Base-by-base conservation (phyloP, 2,888 invertebrate genomes). In the Cabera pusaria region DNA sequence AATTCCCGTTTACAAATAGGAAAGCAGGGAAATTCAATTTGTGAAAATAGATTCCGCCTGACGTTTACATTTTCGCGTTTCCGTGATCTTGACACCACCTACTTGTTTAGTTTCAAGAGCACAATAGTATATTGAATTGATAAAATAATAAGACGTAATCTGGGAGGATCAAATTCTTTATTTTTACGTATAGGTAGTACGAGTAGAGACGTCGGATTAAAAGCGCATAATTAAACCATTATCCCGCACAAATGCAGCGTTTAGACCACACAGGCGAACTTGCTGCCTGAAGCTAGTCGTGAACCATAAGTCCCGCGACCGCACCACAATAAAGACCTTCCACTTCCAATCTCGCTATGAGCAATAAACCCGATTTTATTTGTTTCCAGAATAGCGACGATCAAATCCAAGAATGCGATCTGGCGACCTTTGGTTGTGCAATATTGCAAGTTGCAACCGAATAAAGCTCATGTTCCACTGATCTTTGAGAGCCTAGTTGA, bases 201-300 rank as follows among this genome's bases (percentile, higher is more conserved):
- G n/a, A 43, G 32, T 28, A 19, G 43, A 43, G 31, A 44, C 31
- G 44, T 32, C 25, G 49, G 35, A 50, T 44, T 49, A 42, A 52
- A 38, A 26, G 37, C 33, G 41, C 46, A 59, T 63, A 70, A 69
- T 73, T 74, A 68, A 64, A 59, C 54, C 59, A 61, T 40, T 29
- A 36, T 59, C 51, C 49, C 35, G 49, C 53, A 65, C 55, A 67
- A 69, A 69, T 54, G 63, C 52, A 49, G 64, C 57, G 58, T 63
- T 63, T 49, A 50, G 84, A 80, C 83, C 85, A 82, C 84, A 83
- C 85, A 73, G 59, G 64, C 66, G 52, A 65, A 56, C 55, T 57
- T 59, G 61, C 58, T 49, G 83, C 83, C 82, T 40, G 53, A 46
- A 82, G 83, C 77, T 69, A 77, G 72, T 84, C 85, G 82, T 84